Base-by-base conservation (phyloP, 2,113 vertebrate genomes). In the Melanerpes aurifrons region DNA sequence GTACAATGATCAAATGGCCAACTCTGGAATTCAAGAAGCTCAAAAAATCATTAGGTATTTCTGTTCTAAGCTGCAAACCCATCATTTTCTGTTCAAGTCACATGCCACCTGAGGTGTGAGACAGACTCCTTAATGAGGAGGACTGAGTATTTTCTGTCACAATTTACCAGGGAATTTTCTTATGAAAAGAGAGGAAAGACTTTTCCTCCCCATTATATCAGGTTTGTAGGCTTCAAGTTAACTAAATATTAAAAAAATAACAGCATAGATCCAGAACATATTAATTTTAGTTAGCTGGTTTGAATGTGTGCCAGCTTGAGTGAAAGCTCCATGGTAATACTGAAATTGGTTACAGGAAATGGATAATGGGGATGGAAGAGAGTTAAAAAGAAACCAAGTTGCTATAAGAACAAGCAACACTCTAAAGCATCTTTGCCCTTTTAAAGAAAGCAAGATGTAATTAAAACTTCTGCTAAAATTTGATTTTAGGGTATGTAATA, bases 251-350 rank as follows among this genome's bases (percentile, higher is more conserved):
- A 35, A 63, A 78, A 43, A 80, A 28, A 25, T 12, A 67, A n/a
- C 37, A 88, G 75, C 70, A 64, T 1, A 85, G 73, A 88, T 69
- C 91, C 86, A 91, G 72, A 93, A 81, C 80, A 32, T 85, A 92
- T 95, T 96, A 40, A 94, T 95, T 95, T 94, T 93, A 91, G 61
- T 92, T 92, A 78, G 70, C 40, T 96, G 71, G 70, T 97, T 93
- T 91, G 83, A 94, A 96, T 93, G 29, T 47, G 63, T 67, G 86
- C 95, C 94, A 96, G 59, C 91, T 92, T 93, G 95, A 95, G 70
- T 94, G 96, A 96, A 96, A 95, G 87, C 77, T 95, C 80, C 85
- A 92, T 79, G 56, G 77, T 72, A 92, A 71, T 85, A 84, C 6
- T 88, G 47, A 95, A 94, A 94, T 43, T 80, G 61, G 59, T 75